Evolutionary conservation across 2,113 vertebrate species (phyloP).

Genomic region (Petromus typicus): DNA sequence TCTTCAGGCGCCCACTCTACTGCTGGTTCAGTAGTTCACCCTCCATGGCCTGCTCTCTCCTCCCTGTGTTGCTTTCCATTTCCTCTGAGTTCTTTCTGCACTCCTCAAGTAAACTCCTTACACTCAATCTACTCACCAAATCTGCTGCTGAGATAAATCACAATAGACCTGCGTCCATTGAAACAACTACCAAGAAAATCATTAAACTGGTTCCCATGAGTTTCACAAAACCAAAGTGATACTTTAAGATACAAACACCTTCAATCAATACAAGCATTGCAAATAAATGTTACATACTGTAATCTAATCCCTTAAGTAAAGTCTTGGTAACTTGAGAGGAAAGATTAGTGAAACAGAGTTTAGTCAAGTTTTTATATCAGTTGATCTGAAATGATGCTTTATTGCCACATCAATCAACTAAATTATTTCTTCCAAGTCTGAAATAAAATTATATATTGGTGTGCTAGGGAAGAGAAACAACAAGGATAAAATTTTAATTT

Average conservation of each 20-base stretch:
- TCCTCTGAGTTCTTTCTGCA: not conserved
- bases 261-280: constrained; percentile 52
- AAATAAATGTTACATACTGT: constrained; percentile 67
- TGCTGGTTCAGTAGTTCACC: not conserved
- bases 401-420: constrained; percentile 86
- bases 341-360: constrained; percentile 77
- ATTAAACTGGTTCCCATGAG: not conserved
- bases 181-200: not conserved
- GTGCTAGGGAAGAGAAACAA: constrained; percentile 71
- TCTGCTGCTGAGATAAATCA: not conserved
- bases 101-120: not conserved
- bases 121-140: not conserved
- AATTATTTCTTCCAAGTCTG: constrained; percentile 81
- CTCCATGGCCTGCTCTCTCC: not conserved
- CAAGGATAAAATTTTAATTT: constrained; percentile 79
- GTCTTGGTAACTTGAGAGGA: constrained; percentile 66
- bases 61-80: not conserved
- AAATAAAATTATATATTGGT: constrained; percentile 79
- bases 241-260: constrained; percentile 50
- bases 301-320: constrained; percentile 71
- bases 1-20: not conserved
- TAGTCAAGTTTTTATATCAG: constrained; percentile 83
- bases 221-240: constrained; percentile 19
- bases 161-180: not conserved
- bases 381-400: constrained; percentile 84